Conservation (phyloP, 2,113 vertebrate species). For the Leucopsar rothschildi region DNA sequence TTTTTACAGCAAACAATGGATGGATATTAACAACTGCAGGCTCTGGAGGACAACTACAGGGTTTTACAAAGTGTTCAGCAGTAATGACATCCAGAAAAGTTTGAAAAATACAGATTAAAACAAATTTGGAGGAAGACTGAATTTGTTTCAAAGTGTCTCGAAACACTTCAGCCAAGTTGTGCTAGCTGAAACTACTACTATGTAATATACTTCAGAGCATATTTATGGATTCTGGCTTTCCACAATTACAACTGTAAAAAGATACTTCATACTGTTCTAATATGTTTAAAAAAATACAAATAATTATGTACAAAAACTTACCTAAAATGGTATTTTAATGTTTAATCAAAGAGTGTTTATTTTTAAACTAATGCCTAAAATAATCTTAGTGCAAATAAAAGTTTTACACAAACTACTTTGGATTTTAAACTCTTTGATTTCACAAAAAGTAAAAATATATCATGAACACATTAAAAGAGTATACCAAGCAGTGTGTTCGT, state of each 20-base stretch:
- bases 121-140: background rate
- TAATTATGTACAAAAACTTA: background rate
- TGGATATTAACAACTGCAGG: conserved; percentile 15
- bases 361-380: background rate
- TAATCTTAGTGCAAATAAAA: background rate
- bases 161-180: background rate
- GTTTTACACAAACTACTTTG: background rate
- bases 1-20: conserved; percentile 20
- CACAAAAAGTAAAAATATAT: background rate
- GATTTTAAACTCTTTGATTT: background rate
- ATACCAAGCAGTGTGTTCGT: accelerated
- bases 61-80: background rate
- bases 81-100: conserved; percentile 16
- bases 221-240: background rate
- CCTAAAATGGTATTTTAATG: background rate
- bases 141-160: background rate
- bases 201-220: background rate
- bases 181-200: background rate
- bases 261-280: background rate
- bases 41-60: background rate
- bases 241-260: background rate
- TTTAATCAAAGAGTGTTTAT: background rate
- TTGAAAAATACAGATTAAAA: conserved; percentile 22
- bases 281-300: background rate
- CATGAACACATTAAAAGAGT: background rate